phyloP scores from a whole-genome alignment of 2,797 vertebrate genomes.

The Mus minutoides region DNA sequence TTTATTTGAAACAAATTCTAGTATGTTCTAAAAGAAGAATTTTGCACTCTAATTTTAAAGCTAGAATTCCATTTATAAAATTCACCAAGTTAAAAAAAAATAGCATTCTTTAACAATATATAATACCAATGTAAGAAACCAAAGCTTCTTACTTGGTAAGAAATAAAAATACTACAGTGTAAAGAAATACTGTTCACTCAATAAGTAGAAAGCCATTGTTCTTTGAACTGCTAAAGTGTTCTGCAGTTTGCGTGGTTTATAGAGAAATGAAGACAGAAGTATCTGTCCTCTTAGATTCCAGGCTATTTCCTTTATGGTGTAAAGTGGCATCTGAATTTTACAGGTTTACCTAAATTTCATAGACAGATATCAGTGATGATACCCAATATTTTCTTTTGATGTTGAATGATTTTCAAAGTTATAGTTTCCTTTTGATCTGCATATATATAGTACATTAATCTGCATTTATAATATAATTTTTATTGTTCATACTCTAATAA shows the following conservation, averaged over 20 bases:
- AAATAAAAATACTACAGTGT: background rate
- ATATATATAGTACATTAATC: background rate
- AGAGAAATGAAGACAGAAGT: background rate
- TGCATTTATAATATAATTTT: background rate
- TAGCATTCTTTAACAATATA: background rate
- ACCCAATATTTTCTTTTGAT: slow-evolving; percentile 41
- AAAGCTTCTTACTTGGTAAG: background rate
- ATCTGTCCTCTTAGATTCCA: background rate
- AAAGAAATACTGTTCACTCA: background rate
- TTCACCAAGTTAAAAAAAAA: background rate
- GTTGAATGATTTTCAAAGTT: slow-evolving; percentile 56
- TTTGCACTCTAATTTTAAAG: background rate
- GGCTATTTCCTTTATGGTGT: background rate
- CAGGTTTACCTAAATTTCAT: slow-evolving; percentile 47
- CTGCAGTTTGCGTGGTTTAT: background rate
- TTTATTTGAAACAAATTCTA: background rate
- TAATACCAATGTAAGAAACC: background rate
- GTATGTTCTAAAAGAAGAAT: background rate
- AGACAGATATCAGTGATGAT: background rate
- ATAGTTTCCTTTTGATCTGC: slow-evolving; percentile 37
- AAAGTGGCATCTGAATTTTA: slow-evolving; percentile 10
- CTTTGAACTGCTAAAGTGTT: background rate
- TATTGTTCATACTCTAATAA: slow-evolving; percentile 10
- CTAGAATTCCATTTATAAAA: background rate
- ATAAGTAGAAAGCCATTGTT: background rate